A percentile compares a stretch with the other conserved stretches of the same genome.
Evolutionary conservation across 2,797 vertebrate genomes (phyloP).

Genomic region (Gymnoscopelus microlampas): DNA sequence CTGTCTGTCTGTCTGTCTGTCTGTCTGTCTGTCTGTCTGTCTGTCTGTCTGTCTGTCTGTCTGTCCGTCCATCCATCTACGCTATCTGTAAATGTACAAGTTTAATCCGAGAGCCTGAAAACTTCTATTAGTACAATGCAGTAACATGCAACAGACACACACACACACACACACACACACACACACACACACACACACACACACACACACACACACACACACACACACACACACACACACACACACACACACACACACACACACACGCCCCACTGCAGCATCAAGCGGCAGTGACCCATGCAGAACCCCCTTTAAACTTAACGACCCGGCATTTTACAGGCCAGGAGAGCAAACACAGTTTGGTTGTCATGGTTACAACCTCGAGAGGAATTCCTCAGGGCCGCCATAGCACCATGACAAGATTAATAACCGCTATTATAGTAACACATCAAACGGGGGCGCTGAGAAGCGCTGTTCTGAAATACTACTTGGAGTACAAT

Average conservation of each 20-base stretch:
- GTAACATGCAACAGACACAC: no score
- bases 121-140: no score
- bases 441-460: conserved; percentile 23
- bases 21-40: no score
- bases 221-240: conserved; percentile 1
- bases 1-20: no score
- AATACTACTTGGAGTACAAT: no score
- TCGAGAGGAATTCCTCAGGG: conserved; percentile 46
- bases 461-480: neutral
- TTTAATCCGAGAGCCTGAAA: no score
- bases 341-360: conserved; percentile 43
- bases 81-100: neutral
- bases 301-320: conserved; percentile 44
- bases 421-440: conserved; percentile 24
- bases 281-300: conserved; percentile 42
- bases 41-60: no score
- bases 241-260: conserved; percentile 40
- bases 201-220: conserved; percentile 8
- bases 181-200: neutral
- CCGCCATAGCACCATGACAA: neutral
- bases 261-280: conserved; percentile 31
- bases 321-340: conserved; percentile 55
- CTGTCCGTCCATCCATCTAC: no score
- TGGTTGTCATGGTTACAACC: conserved; percentile 42
- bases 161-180: no score